These are phyloP conservation scores for Proteles cristata DNA, from an alignment of 2,113 vertebrate species.

Conservation along the genomic window DNA sequence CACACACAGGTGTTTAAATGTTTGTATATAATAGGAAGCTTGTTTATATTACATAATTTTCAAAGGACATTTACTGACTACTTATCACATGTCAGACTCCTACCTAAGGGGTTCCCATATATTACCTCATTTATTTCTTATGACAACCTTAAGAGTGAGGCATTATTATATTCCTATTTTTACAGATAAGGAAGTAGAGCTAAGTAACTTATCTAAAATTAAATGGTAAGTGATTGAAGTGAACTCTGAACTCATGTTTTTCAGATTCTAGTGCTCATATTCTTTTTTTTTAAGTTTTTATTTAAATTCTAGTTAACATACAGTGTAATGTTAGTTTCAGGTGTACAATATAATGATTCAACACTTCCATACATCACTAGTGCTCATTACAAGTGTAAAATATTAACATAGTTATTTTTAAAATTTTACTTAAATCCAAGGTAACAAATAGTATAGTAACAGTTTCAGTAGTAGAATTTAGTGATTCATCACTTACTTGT, in stretches of 20 bases:
- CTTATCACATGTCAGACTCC: conserved; percentile 6
- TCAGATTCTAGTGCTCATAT: neutral
- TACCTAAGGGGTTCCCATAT: conserved; percentile 17
- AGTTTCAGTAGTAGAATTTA: no score
- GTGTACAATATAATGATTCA: no score
- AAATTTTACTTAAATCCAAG: no score
- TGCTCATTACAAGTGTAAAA: no score
- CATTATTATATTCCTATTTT: neutral
- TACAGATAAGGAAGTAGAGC: neutral
- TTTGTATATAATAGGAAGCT: neutral
- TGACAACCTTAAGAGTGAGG: neutral
- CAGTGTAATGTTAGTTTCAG: no score
- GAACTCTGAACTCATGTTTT: conserved; percentile 29
- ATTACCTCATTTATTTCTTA: neutral
- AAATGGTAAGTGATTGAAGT: neutral
- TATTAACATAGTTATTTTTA: no score
- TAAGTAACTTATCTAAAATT: neutral
- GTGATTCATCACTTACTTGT: no score
- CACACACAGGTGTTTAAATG: neutral
- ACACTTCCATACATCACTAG: no score
- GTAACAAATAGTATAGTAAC: no score
- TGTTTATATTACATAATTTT: neutral
- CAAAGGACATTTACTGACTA: conserved; percentile 45
- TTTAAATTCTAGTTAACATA: no score
- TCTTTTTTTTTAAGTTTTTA: neutral